Evolutionary conservation across 2,888 invertebrate genomes (phyloP), one percentile per base, ranked within the genome.

Genomic region (Melieria omissa): DNA sequence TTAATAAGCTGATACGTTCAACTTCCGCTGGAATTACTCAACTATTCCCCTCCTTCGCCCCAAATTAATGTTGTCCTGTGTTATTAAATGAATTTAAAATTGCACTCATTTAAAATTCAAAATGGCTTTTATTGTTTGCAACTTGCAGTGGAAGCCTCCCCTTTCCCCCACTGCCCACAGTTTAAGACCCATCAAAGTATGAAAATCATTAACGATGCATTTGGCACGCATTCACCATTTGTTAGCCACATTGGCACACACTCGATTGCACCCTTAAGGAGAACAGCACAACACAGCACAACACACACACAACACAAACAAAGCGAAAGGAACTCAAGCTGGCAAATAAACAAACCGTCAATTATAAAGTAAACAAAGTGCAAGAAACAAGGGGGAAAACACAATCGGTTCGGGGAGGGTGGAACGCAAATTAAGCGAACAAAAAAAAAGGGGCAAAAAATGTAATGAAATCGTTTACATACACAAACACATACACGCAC

Each of bases 111-210:
- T 2, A 10, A 49, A 49, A 29, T 29, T 29, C 29, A 29, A 29
- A 29, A 29, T 29, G 3, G 29, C 29, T 29, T 29, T 29, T 29
- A 29, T 29, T 29, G 29, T 29, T 16, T 10, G 12, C 49, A 49
- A 3, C 12, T 49, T 49, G 9, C 49, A 12, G 49, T 49, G 3
- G 9, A 49, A 49, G 12, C 49, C 9, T 49, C 12, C 9, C 49
- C 12, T 9, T 49, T 10, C 12, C 49, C 49, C 49, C 49, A 9
- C 49, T 49, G 3, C 2, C 12, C 49, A 3, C 29, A 29, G 29
- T 63, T 62, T 63, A 62, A 69, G 69, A 69, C 46, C 69, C 62
- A 69, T 69, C 69, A 69, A 69, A 63, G 63, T 69, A 69, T 54
- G 67, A 63, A 69, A 69, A 63, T 52, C 63, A 69, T 69, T 69